phyloP scores from a whole-genome alignment of 2,888 invertebrate species.

The Miltochrista miniata region DNA sequence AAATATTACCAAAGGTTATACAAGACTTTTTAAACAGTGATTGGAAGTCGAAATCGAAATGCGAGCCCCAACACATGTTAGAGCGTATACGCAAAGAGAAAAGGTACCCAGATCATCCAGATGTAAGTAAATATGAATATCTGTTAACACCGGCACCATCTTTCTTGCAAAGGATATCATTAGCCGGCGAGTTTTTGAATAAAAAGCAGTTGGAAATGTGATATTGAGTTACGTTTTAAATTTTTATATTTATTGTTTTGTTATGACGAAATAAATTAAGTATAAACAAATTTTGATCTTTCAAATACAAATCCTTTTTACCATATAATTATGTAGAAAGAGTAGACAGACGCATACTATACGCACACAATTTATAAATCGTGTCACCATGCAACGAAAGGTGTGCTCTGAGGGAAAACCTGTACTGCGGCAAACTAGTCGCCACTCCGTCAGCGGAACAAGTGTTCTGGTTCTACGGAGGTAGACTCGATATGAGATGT shows the following conservation, averaged over 20 bases:
- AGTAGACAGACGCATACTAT: too few relatives aligned
- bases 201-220: constrained; percentile 59
- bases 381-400: too few relatives aligned
- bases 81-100: constrained; percentile 87
- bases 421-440: too few relatives aligned
- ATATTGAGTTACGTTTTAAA: not conserved
- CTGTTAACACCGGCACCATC: constrained; percentile 92
- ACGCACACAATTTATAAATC: too few relatives aligned
- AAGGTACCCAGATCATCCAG: constrained; percentile 83
- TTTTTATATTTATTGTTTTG: constrained; percentile 2
- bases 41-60: constrained; percentile 79
- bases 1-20: constrained; percentile 81
- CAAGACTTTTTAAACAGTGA: constrained; percentile 82
- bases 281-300: not conserved
- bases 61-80: constrained; percentile 88
- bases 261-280: constrained; percentile 1
- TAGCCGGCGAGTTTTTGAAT: constrained; percentile 89
- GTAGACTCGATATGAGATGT: too few relatives aligned
- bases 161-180: constrained; percentile 89
- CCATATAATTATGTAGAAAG: too few relatives aligned
- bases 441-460: too few relatives aligned
- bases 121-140: constrained; percentile 85
- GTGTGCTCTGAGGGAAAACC: too few relatives aligned
- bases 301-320: not conserved
- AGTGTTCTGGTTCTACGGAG: too few relatives aligned